Percentiles rank a stretch among this genome's conserved stretches.
phyloP scores from a whole-genome alignment of 2,797 vertebrate species.

The Sebastes kiyomatsui region DNA sequence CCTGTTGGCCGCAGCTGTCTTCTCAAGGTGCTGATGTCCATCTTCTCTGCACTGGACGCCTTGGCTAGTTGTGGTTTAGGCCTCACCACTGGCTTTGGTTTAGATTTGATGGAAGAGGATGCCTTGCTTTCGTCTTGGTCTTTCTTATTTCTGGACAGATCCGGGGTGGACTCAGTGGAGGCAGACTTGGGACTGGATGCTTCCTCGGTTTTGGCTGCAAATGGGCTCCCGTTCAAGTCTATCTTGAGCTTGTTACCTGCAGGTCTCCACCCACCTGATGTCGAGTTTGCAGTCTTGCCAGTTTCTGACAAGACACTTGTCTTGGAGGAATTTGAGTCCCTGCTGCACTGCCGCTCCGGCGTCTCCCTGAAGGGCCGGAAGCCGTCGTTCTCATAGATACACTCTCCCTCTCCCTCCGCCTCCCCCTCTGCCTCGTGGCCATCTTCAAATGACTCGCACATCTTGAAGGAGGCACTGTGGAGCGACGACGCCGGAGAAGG shows the following conservation, averaged over 20 bases:
- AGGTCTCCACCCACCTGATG: constrained; percentile 84
- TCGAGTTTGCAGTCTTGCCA: constrained; percentile 78
- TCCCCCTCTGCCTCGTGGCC: constrained; percentile 80
- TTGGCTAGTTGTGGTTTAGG: constrained; percentile 95
- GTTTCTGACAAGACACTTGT: constrained; percentile 80
- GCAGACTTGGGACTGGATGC: constrained; percentile 67
- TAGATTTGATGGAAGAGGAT: constrained; percentile 78
- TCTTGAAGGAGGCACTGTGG: constrained; percentile 87
- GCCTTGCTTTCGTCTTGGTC: constrained; percentile 73
- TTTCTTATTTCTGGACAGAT: constrained; percentile 80
- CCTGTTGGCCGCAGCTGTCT: constrained; percentile 94
- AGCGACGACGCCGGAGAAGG: constrained; percentile 78
- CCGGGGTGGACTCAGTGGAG: constrained; percentile 68
- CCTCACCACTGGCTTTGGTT: constrained; percentile 93
- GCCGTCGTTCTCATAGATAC: constrained; percentile 98
- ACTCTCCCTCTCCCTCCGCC: constrained; percentile 83
- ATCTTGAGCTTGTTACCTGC: constrained; percentile 86
- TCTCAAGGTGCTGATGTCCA: constrained; percentile 97
- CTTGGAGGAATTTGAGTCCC: constrained; percentile 88
- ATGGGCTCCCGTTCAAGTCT: constrained; percentile 85
- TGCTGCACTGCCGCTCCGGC: constrained; percentile 87
- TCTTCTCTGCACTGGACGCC: constrained; percentile 92
- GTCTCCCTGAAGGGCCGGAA: constrained; percentile 85
- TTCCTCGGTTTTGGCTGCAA: constrained; percentile 77
- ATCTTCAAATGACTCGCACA: constrained; percentile 88